Evolutionary conservation across 2,113 vertebrate species (phyloP).

Genomic region (Mandrillus leucophaeus): DNA sequence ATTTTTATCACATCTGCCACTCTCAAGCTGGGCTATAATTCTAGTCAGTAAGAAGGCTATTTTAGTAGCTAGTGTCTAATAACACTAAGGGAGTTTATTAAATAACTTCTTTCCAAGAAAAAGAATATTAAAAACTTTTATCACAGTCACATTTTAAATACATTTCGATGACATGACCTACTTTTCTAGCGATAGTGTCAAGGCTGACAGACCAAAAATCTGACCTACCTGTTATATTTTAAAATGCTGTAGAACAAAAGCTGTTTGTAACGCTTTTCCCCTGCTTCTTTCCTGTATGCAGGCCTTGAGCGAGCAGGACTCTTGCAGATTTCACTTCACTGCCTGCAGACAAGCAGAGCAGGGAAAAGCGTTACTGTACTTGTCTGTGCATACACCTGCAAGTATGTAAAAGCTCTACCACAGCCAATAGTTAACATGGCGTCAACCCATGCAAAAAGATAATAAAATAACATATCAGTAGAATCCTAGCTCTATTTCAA

Average conservation of each 20-base stretch:
- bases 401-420: conserved; percentile 48
- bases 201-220: conserved; percentile 86
- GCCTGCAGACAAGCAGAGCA: conserved; percentile 80
- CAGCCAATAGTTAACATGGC: conserved; percentile 69
- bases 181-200: conserved; percentile 78
- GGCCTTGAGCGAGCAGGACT: conserved; percentile 79
- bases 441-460: conserved; percentile 61
- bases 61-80: background rate
- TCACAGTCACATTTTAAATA: conserved; percentile 48
- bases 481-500: conserved; percentile 52
- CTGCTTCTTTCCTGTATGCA: conserved; percentile 79
- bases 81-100: background rate
- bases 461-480: conserved; percentile 35
- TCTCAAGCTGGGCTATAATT: background rate
- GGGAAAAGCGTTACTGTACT: conserved; percentile 76
- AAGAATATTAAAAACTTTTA: conserved; percentile 46
- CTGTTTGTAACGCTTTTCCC: conserved; percentile 77
- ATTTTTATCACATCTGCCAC: conserved; percentile 3
- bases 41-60: conserved; percentile 14
- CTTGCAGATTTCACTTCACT: conserved; percentile 79
- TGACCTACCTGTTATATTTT: conserved; percentile 82
- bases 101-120: conserved; percentile 5
- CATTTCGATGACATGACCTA: conserved; percentile 27
- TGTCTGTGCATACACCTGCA: conserved; percentile 60
- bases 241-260: conserved; percentile 76